Evolutionary conservation across 2,888 invertebrate genomes (phyloP).

Genomic region (Apamea epomidion): DNA sequence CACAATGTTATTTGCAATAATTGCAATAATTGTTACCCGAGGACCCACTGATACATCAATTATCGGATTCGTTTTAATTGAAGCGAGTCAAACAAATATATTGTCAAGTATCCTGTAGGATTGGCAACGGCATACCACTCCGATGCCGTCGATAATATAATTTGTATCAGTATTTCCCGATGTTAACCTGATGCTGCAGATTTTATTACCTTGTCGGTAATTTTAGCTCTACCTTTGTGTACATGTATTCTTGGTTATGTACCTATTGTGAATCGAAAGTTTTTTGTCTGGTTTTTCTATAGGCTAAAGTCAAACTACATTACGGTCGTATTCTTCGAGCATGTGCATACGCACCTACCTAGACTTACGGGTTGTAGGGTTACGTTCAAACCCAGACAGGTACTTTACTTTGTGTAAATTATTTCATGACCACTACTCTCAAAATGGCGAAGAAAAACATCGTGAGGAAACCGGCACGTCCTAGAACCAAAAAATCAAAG

Average conservation of each 20-base stretch:
- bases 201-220: slow-evolving; percentile 17
- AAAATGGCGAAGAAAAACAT: too few species aligned
- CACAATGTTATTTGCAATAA: slow-evolving; percentile 34
- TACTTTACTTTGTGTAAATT: too few species aligned
- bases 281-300: too few species aligned
- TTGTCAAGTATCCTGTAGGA: slow-evolving; percentile 22
- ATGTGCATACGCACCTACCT: too few species aligned
- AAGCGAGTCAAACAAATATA: slow-evolving; percentile 39
- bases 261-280: background rate
- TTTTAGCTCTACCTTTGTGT: background rate
- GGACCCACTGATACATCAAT: slow-evolving; percentile 25
- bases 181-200: slow-evolving; percentile 22
- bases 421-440: too few species aligned
- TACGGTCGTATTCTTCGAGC: background rate
- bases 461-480: too few species aligned
- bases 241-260: background rate
- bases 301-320: background rate
- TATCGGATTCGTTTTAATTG: slow-evolving; percentile 38
- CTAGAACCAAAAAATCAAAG: too few species aligned
- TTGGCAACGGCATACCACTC: slow-evolving; percentile 21
- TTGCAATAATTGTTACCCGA: slow-evolving; percentile 30
- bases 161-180: slow-evolving; percentile 14
- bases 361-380: too few species aligned
- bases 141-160: slow-evolving; percentile 12
- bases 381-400: too few species aligned